Conservation (phyloP, 1,140 invertebrate species). For the Dendroctonus ponderosae region DNA sequence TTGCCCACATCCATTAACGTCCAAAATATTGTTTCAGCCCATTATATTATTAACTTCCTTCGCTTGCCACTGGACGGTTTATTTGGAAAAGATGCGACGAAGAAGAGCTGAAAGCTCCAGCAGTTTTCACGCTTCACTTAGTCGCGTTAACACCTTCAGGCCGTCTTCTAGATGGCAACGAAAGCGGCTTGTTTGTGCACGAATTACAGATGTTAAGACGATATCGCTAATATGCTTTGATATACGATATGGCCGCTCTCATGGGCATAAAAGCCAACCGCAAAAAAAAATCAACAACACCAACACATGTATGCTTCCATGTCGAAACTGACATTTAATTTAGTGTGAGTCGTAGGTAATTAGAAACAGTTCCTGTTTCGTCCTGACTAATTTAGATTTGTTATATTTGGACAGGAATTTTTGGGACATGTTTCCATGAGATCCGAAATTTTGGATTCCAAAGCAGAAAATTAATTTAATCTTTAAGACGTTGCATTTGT, state of each 20-base stretch:
- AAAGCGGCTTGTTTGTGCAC: conserved; percentile 5
- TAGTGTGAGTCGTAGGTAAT: conserved; percentile 11
- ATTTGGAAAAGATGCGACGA: no score
- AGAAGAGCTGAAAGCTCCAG: no score
- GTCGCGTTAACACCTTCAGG: conserved; percentile 12
- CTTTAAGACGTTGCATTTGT: no score
- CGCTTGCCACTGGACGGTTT: no score
- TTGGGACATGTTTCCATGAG: no score
- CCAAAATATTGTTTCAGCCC: no score
- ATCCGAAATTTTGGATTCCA: no score
- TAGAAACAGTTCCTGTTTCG: neutral
- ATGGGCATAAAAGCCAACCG: conserved; percentile 9
- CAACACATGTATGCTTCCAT: conserved; percentile 4
- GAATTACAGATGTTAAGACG: conserved; percentile 8
- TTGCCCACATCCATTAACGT: no score
- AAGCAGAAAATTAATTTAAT: no score
- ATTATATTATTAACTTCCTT: no score
- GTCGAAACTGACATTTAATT: conserved; percentile 13
- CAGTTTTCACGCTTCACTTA: conserved; percentile 3
- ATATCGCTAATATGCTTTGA: conserved; percentile 17
- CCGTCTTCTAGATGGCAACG: neutral
- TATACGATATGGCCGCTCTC: conserved; percentile 4
- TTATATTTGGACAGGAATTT: no score
- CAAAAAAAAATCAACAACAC: conserved; percentile 11
- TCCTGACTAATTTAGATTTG: no score